Base-by-base conservation (phyloP, 2,797 vertebrate species). In the Malacoraja senta region DNA sequence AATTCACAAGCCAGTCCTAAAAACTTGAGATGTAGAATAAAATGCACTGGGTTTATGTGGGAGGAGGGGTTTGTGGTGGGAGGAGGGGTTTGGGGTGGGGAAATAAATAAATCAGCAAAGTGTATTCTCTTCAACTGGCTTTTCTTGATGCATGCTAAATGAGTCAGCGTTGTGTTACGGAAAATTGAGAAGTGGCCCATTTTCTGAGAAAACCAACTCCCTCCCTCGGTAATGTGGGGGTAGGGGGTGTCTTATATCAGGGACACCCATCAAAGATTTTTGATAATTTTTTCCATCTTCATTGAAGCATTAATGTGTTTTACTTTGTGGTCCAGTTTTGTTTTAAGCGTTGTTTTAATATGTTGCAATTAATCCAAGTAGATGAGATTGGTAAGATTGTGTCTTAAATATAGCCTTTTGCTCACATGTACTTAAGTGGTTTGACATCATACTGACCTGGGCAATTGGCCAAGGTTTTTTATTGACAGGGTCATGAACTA, bases 391-490 rank as follows among this genome's bases (percentile, higher is more conserved):
- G n/a, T 38, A 76, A 74, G 10, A 38, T 74, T 53, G 35, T 74
- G 44, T 10, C 72, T 76, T 71, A 63, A 86, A 71, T 91, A 26
- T 24, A 58, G n/a, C 65, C 93, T 94, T 94, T 94, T 83, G 15
- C 21, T 6, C 58, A 94, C 68, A 81, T 91, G 93, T 94, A 72
- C 94, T 94, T 93, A 93, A 74, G 79, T 8, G 0, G 71, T 93
- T 94, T 86, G n/a, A 93, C 94, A 92, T 95, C 93, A 92, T 93
- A 94, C 80, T 92, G 93, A 94, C 93, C 76, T 95, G 93, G 94
- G 95, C 63, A 86, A 93, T 93, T 94, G 93, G 90, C 94, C 95
- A 95, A 94, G 81, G 12, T 93, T 94, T 94, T 93, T 72, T 94
- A 77, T 93, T 94, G 94, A 94, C 93, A 94, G 93, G 10, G 19